These are phyloP conservation scores for Melolontha melolontha DNA, from an alignment of 2,888 invertebrate species.

Conservation along the genomic window DNA sequence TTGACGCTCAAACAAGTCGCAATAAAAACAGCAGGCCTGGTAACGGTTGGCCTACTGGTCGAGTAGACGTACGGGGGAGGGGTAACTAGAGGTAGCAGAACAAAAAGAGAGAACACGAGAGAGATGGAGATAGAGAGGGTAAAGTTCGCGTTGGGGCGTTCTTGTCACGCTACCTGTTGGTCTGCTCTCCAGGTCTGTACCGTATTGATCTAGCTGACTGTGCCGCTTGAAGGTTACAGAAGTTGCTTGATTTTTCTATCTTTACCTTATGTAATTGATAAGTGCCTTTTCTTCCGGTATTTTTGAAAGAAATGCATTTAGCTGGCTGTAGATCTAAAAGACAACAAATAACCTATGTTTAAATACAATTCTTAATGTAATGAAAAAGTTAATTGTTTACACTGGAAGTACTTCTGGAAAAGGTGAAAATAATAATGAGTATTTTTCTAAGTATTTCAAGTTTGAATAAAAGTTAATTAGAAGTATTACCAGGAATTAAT, in stretches of 20 bases:
- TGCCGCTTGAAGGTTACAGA: conserved; percentile 56
- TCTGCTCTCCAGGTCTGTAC: conserved; percentile 58
- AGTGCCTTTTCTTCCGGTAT: conserved; percentile 15
- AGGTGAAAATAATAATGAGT: too few relatives aligned
- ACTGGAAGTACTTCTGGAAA: too few relatives aligned
- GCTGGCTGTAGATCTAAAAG: too few relatives aligned
- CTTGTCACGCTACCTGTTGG: conserved; percentile 60
- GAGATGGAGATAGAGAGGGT: conserved; percentile 31
- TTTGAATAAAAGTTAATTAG: too few relatives aligned
- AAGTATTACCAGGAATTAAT: too few relatives aligned
- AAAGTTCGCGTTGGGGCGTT: conserved; percentile 46
- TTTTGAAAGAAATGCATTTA: not conserved
- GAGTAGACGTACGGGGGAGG: conserved; percentile 35
- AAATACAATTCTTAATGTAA: too few relatives aligned
- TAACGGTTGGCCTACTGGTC: conserved; percentile 45
- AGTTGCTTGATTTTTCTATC: conserved; percentile 52
- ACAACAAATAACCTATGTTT: too few relatives aligned
- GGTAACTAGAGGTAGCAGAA: conserved; percentile 35
- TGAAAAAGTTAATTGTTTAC: too few relatives aligned
- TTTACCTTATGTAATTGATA: conserved; percentile 16
- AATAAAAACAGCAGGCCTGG: conserved; percentile 40
- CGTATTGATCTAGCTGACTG: conserved; percentile 56
- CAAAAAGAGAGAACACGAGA: too few relatives aligned
- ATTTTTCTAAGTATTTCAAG: too few relatives aligned
- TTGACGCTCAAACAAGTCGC: conserved; percentile 43